Conservation (phyloP, 2,113 vertebrate genomes). For the Nicator chloris region DNA sequence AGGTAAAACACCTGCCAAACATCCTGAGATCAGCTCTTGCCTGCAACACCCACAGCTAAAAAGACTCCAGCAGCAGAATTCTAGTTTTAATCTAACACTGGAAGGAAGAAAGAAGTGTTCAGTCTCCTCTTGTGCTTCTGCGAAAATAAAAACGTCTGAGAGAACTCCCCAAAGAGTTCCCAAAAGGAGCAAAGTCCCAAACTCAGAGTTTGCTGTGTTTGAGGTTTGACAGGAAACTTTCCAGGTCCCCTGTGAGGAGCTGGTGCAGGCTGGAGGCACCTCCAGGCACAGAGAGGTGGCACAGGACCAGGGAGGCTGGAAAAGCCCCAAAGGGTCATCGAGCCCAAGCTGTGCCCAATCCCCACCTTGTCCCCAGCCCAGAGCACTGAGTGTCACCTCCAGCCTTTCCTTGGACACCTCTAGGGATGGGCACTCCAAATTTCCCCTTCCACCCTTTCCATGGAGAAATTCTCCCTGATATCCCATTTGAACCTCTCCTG, state of each 20-base stretch:
- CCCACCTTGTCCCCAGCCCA: not conserved
- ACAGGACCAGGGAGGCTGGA: not conserved
- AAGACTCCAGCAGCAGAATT: not conserved
- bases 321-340: not conserved
- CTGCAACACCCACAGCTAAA: not conserved
- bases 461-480: not conserved
- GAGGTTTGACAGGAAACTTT: not conserved
- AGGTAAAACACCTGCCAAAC: not conserved
- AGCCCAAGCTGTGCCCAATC: not conserved
- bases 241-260: not conserved
- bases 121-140: not conserved
- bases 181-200: not conserved
- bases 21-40: not conserved
- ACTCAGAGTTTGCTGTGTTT: accelerated
- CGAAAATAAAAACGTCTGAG: not conserved
- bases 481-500: not conserved
- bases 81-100: not conserved
- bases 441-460: too few species aligned
- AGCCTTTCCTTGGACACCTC: not conserved
- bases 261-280: not conserved
- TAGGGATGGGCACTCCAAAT: too few species aligned
- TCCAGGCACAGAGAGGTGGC: not conserved
- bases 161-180: not conserved
- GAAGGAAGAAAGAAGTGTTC: not conserved
- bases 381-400: not conserved